Evolutionary conservation across 1,140 invertebrate species (phyloP).

Genomic region (Temnothorax longispinosus): DNA sequence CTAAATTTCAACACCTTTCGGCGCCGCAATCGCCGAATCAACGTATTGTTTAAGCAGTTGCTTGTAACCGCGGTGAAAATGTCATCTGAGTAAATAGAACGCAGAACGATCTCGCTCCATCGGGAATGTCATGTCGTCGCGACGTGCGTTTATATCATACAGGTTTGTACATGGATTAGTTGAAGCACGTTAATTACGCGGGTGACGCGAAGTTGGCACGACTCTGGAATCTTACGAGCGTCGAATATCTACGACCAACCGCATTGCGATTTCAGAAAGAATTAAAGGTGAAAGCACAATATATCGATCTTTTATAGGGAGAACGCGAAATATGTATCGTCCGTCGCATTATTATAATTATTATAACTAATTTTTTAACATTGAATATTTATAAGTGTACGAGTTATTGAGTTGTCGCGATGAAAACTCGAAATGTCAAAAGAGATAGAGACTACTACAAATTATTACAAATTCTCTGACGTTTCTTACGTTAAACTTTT

Average conservation of each 20-base stretch:
- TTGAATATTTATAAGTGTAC: background rate
- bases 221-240: slow-evolving; percentile 19
- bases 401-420: background rate
- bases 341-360: background rate
- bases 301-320: background rate
- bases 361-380: background rate
- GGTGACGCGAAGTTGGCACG: background rate
- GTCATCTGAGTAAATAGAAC: slow-evolving; percentile 80
- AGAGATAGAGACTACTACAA: background rate
- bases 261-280: background rate
- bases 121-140: slow-evolving; percentile 44
- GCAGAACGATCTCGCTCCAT: slow-evolving; percentile 31
- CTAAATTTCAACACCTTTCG: slow-evolving; percentile 35
- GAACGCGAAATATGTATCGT: no score
- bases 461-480: background rate
- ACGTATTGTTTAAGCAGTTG: slow-evolving; percentile 79
- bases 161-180: slow-evolving; percentile 66
- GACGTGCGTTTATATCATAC: slow-evolving; percentile 66
- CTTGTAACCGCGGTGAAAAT: slow-evolving; percentile 76
- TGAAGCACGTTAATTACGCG: slow-evolving; percentile 58
- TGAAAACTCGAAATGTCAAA: background rate
- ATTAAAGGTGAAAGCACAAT: background rate
- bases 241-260: background rate
- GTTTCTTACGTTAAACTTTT: background rate
- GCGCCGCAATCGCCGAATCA: slow-evolving; percentile 32